Base-by-base conservation (phyloP, 2,888 invertebrate genomes). In the Mythimna lalbum region DNA sequence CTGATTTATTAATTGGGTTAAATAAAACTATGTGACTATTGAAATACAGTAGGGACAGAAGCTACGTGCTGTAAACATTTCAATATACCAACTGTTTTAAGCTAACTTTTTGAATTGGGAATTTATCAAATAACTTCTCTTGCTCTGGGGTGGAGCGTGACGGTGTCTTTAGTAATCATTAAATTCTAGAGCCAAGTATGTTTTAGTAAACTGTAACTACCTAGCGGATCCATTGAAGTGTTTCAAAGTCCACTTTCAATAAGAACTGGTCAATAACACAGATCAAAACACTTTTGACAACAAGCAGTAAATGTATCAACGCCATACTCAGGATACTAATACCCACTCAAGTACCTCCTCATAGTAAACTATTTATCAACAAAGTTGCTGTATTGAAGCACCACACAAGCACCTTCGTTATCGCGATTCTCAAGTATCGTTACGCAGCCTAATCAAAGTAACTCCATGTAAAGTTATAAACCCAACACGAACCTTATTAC, bases 401-500 rank as follows among this genome's bases (percentile, higher is more conserved):
- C 49, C 47, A 60, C 27, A 60, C 33, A 56, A 66, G 47, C 36
- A 27, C 39, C 43, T 72, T 63, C 55, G 43, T 67, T 73, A 76
- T 66, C 73, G 49, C 21, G 39, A 67, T 50, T 10, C n/a, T 52
- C 50, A 52, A 43, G 61, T 36, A 43, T 67, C 17, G 65, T 61
- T 52, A 63, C 43, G 5, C 9, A 55, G 27, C 27, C 33, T 47
- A 53, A 77, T 69, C 56, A 73, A 55, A 69, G 53, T 36, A 31
- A 64, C 53, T 71, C 50, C 52, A 47, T 72, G 66, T 67, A 56
- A 72, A 59, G 57, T 82, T 73, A 79, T 71, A 69, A 66, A 60
- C 66, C 17, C 33, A 68, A 82, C 72, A 75, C 71, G 59, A 36
- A 63, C 63, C 61, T 71, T 71, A 79, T 79, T 82, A 76, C 57